Conservation (phyloP, 2,888 invertebrate species). For the Abrostola triplasia region DNA sequence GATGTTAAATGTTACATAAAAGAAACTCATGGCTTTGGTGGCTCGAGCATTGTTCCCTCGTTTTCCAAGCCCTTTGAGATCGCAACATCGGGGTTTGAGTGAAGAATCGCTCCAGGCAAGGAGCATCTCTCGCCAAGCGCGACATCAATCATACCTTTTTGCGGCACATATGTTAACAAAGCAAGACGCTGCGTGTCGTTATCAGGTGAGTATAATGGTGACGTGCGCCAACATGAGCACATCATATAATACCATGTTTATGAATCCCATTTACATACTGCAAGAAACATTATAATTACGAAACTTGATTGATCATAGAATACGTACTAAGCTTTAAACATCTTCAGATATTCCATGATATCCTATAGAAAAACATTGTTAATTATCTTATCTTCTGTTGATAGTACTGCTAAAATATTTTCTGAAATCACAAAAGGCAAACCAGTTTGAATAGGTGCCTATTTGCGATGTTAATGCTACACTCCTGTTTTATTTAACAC, state of each 20-base stretch:
- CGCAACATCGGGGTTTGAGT: constrained; percentile 44
- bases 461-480: constrained; percentile 16
- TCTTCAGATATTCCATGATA: no score
- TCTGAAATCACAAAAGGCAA: constrained; percentile 17
- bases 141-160: constrained; percentile 63
- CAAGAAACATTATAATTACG: neutral
- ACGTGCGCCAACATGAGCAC: constrained; percentile 13
- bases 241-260: constrained; percentile 13
- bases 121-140: constrained; percentile 28
- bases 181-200: constrained; percentile 28
- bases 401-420: constrained; percentile 14
- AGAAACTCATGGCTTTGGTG: constrained; percentile 9
- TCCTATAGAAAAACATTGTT: no score
- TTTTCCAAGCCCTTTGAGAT: constrained; percentile 37
- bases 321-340: neutral
- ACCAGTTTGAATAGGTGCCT: constrained; percentile 10
- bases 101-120: constrained; percentile 51
- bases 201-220: constrained; percentile 21
- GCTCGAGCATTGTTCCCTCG: constrained; percentile 27
- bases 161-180: constrained; percentile 42
- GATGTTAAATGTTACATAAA: neutral
- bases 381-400: no score
- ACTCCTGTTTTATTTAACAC: constrained; percentile 18
- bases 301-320: neutral
- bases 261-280: constrained; percentile 11